Evolutionary conservation across 1,140 invertebrate genomes (phyloP).

Genomic region (Hydropsyche tenuis): DNA sequence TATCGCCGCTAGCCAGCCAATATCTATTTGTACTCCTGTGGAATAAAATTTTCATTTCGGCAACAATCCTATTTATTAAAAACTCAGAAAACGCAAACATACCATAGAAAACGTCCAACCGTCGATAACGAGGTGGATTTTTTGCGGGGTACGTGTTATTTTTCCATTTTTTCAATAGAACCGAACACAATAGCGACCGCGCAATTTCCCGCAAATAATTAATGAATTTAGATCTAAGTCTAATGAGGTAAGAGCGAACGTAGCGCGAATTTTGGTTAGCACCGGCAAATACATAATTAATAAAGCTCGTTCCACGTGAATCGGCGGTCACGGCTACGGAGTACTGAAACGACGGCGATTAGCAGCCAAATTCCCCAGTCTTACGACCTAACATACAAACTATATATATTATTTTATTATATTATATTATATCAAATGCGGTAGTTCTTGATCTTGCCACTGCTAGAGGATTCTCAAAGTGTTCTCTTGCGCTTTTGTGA

Average conservation of each 20-base stretch:
- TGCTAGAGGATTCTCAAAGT: too few relatives aligned
- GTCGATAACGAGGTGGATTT: neutral
- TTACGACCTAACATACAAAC: too few relatives aligned
- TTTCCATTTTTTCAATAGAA: neutral
- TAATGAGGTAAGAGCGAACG: slow-evolving; percentile 6
- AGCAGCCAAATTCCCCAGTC: neutral
- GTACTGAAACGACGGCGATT: neutral
- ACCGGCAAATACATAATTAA: slow-evolving; percentile 9
- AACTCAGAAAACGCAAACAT: too few relatives aligned
- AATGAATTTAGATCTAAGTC: slow-evolving; percentile 3
- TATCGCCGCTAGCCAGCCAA: too few relatives aligned
- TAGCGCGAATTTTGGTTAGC: neutral
- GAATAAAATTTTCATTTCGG: too few relatives aligned
- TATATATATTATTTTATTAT: too few relatives aligned
- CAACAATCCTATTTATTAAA: too few relatives aligned
- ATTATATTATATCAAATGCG: too few relatives aligned
- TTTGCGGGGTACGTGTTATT: neutral
- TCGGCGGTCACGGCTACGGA: neutral
- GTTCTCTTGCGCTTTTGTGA: too few relatives aligned
- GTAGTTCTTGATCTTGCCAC: too few relatives aligned
- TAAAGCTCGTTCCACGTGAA: slow-evolving; percentile 1
- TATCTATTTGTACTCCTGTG: too few relatives aligned
- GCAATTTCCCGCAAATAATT: neutral
- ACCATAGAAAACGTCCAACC: too few relatives aligned
- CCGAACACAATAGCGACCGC: neutral